Evolutionary conservation across 2,113 vertebrate genomes (phyloP).

Genomic region (Cyrtonyx montezumae): DNA sequence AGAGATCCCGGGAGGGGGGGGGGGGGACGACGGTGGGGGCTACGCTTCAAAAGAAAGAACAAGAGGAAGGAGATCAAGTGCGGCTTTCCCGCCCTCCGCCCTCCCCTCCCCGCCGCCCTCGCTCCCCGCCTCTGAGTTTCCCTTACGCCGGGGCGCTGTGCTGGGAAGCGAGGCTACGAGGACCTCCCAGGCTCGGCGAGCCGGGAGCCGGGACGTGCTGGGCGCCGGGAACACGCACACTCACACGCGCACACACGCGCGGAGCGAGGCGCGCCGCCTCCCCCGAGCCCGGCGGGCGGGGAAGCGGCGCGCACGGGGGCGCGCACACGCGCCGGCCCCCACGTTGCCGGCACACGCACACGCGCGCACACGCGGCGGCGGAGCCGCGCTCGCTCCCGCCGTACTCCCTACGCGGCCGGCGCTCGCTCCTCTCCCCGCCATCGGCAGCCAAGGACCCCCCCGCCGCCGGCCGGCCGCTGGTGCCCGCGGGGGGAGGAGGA

Average conservation of each 20-base stretch:
- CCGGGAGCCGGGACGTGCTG: constrained; percentile 35
- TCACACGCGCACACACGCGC: neutral
- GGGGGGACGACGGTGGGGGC: neutral
- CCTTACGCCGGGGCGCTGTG: constrained; percentile 1
- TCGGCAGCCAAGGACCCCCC: constrained; percentile 80
- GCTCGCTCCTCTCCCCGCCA: constrained; percentile 82
- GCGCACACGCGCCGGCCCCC: neutral
- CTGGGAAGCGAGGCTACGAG: constrained; percentile 37
- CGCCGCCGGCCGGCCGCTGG: constrained; percentile 68
- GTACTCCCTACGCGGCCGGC: constrained; percentile 77
- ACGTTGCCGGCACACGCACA: neutral
- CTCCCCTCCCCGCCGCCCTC: neutral
- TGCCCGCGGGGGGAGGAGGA: constrained; percentile 69
- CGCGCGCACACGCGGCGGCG: constrained; percentile 11
- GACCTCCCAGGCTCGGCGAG: constrained; percentile 27
- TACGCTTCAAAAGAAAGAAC: neutral
- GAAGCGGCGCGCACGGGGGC: neutral
- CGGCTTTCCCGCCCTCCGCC: neutral
- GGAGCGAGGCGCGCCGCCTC: neutral
- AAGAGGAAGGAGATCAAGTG: constrained; percentile 9
- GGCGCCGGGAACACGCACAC: neutral
- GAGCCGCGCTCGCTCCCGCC: constrained; percentile 73
- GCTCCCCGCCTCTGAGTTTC: constrained; percentile 15
- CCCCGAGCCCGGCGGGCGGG: neutral
- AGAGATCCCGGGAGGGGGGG: neutral